Conservation (phyloP, 2,888 invertebrate genomes). For the Chrysolina americana region DNA sequence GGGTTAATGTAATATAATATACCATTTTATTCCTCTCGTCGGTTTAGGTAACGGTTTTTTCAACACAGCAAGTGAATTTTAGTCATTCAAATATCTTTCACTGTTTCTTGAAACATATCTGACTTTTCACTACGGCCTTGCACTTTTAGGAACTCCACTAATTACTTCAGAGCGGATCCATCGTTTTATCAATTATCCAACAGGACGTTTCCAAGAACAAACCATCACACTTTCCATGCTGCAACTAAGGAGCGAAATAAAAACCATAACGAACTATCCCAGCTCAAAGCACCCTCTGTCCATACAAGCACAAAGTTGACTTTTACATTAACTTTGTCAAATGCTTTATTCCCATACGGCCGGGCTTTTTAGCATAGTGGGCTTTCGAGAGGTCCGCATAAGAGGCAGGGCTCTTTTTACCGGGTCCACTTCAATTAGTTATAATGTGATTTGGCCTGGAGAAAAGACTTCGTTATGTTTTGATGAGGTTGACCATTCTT, state of each 20-base stretch:
- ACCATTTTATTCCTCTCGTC: no score
- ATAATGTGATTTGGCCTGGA: constrained; percentile 68
- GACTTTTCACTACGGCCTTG: no score
- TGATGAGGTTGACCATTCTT: constrained; percentile 68
- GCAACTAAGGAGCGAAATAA: not conserved
- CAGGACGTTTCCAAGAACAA: not conserved
- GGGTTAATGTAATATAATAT: no score
- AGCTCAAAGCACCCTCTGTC: constrained; percentile 14
- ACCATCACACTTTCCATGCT: not conserved
- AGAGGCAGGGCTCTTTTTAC: constrained; percentile 55
- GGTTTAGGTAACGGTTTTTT: no score
- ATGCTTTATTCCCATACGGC: constrained; percentile 45
- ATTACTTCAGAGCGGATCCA: not conserved
- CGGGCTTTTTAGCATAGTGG: constrained; percentile 42
- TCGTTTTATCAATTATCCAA: not conserved
- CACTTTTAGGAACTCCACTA: no score
- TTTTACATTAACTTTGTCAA: constrained; percentile 45
- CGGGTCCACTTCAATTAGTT: constrained; percentile 68
- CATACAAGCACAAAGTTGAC: constrained; percentile 33
- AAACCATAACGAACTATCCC: constrained; percentile 8
- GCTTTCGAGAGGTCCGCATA: constrained; percentile 45
- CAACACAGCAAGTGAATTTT: no score
- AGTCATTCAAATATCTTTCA: no score
- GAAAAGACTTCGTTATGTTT: constrained; percentile 69
- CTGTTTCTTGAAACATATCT: no score